phyloP scores from a whole-genome alignment of 2,797 vertebrate genomes.

The Gallinago nigripennis region DNA sequence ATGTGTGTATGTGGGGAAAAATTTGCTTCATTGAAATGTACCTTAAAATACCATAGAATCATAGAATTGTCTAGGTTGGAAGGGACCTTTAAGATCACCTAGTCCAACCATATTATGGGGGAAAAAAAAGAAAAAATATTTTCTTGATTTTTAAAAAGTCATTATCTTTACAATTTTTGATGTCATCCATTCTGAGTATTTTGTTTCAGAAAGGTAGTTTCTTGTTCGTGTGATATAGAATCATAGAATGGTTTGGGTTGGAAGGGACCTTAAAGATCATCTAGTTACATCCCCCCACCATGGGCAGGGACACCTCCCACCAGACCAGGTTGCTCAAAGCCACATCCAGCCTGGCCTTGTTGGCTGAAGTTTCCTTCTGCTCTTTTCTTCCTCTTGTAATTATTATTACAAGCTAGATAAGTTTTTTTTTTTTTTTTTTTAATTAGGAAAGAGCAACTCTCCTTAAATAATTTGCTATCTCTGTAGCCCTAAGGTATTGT shows the following conservation, averaged over 20 bases:
- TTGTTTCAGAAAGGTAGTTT: neutral
- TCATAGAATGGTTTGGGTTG: too few species aligned
- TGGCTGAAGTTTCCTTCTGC: neutral
- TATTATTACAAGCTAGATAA: neutral
- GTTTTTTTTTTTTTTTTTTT: neutral
- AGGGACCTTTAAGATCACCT: too few species aligned
- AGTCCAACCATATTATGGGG: neutral
- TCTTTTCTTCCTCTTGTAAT: neutral
- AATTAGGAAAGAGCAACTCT: neutral
- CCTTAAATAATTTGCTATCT: neutral
- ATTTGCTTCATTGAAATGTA: neutral
- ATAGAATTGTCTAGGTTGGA: too few species aligned
- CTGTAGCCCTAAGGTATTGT: neutral
- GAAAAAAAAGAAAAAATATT: fast-evolving
- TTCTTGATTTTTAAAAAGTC: neutral
- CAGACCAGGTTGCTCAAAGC: too few species aligned
- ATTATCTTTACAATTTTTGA: neutral
- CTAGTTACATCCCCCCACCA: too few species aligned
- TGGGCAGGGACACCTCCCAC: too few species aligned
- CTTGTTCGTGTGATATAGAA: fast-evolving
- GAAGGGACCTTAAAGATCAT: too few species aligned
- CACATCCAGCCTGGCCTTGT: too few species aligned
- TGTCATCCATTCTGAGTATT: neutral
- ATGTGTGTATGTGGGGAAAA: fast-evolving
- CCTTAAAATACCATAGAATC: neutral